Conservation (phyloP, 2,113 vertebrate species). For the Toxotes jaculatrix region DNA sequence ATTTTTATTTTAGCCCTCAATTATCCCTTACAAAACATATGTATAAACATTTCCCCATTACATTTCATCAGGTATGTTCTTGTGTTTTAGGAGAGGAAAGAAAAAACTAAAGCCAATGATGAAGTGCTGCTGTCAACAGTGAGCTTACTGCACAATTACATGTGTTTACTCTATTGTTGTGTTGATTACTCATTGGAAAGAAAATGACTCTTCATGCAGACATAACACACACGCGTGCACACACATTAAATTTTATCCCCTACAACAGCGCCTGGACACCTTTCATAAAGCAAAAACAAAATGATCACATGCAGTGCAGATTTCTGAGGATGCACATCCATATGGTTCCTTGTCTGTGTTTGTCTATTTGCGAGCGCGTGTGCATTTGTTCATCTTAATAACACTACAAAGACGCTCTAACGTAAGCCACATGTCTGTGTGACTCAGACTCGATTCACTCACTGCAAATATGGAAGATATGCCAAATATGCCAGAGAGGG, state of each 20-base stretch:
- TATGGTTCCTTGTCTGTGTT: slow-evolving; percentile 44
- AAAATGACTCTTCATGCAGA: slow-evolving; percentile 29
- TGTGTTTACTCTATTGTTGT: slow-evolving; percentile 11
- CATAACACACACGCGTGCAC: slow-evolving; percentile 41
- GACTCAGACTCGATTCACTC: slow-evolving; percentile 65
- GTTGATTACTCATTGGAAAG: slow-evolving; percentile 23
- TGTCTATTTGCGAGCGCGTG: slow-evolving; percentile 27
- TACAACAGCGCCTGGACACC: slow-evolving; percentile 55
- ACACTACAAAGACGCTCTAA: slow-evolving; percentile 69
- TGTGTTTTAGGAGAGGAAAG: not conserved
- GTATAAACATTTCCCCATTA: not conserved
- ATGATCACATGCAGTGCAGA: slow-evolving; percentile 62
- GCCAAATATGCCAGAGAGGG: slow-evolving; percentile 65
- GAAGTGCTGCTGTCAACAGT: not conserved
- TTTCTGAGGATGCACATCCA: slow-evolving; percentile 51
- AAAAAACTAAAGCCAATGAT: not conserved
- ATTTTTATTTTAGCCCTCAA: not conserved
- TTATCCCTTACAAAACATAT: not conserved
- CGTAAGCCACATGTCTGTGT: slow-evolving; percentile 71
- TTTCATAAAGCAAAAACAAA: slow-evolving; percentile 69
- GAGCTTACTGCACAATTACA: not conserved
- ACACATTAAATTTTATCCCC: slow-evolving; percentile 33
- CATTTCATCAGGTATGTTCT: not conserved
- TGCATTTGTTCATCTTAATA: slow-evolving; percentile 60
- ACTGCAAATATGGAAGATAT: slow-evolving; percentile 75